A percentile compares a stretch with the other conserved stretches of the same genome.
Conservation (phyloP, 2,888 invertebrate genomes). For the Ferdinandea cuprea region DNA sequence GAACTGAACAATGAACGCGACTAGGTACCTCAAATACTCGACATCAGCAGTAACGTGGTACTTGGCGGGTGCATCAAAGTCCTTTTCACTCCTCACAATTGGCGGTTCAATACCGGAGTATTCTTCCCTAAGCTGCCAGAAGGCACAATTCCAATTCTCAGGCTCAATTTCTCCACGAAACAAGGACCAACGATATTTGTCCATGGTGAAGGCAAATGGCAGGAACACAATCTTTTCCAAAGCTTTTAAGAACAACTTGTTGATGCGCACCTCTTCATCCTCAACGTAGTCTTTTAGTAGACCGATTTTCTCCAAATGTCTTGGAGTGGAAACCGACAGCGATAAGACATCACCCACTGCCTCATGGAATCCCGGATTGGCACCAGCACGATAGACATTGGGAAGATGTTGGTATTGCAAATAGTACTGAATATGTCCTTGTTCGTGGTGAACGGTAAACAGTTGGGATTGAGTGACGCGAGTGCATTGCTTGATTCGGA, state of each 20-base stretch:
- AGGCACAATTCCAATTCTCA: constrained; percentile 87
- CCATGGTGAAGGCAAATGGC: constrained; percentile 88
- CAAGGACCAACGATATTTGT: constrained; percentile 88
- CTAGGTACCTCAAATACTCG: constrained; percentile 89
- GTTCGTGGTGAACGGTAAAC: constrained; percentile 87
- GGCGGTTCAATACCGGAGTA: constrained; percentile 88
- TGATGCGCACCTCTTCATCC: constrained; percentile 86
- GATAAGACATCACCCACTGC: constrained; percentile 90
- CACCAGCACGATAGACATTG: constrained; percentile 85
- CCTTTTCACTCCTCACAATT: constrained; percentile 86
- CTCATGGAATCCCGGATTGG: constrained; percentile 88
- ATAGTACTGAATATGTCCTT: constrained; percentile 89
- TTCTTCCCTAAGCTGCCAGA: constrained; percentile 86
- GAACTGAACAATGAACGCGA: constrained; percentile 91
- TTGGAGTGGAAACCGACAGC: constrained; percentile 87
- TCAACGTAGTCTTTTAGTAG: constrained; percentile 86
- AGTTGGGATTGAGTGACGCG: constrained; percentile 85
- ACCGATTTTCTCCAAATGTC: constrained; percentile 89
- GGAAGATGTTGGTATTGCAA: constrained; percentile 86
- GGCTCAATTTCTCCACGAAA: constrained; percentile 86
- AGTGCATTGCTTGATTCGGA: constrained; percentile 88
- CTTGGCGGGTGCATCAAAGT: constrained; percentile 91
- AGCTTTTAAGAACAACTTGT: constrained; percentile 88
- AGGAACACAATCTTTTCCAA: constrained; percentile 88
- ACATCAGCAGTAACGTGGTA: constrained; percentile 89